These are phyloP conservation scores for Perca fluviatilis DNA, from an alignment of 2,113 vertebrate genomes.

Conservation along the genomic window DNA sequence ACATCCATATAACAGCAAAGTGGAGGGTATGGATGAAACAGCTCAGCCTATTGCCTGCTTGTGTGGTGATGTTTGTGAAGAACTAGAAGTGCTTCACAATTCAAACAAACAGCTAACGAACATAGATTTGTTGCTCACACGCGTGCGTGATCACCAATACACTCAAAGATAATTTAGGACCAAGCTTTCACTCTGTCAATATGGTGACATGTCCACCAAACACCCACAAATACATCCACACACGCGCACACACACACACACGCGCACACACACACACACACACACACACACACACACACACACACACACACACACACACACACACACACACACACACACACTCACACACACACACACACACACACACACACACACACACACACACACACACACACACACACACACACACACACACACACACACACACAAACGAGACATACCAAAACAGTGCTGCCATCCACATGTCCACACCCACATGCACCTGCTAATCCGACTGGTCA, in stretches of 20 bases:
- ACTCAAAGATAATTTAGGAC: conserved; percentile 28
- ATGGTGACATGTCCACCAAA: background rate
- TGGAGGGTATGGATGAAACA: conserved; percentile 16
- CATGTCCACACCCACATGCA: conserved; percentile 35
- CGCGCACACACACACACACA: too few species aligned
- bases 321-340: conserved; percentile 2
- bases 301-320: conserved; percentile 17
- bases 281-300: background rate
- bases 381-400: too few species aligned
- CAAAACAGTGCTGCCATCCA: conserved; percentile 10
- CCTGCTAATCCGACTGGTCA: conserved; percentile 71
- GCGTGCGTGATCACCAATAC: conserved; percentile 24
- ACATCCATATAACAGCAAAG: conserved; percentile 26
- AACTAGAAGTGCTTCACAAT: background rate
- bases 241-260: too few species aligned
- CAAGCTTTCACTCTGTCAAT: conserved; percentile 7
- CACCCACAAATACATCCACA: too few species aligned
- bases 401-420: too few species aligned
- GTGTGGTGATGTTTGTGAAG: conserved; percentile 20
- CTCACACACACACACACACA: too few species aligned
- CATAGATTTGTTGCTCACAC: background rate
- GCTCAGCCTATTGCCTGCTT: background rate
- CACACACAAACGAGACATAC: background rate
- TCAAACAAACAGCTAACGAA: conserved; percentile 24
- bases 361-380: too few species aligned